Conservation (phyloP, 2,888 invertebrate genomes). For the Alentia gelatinosa region DNA sequence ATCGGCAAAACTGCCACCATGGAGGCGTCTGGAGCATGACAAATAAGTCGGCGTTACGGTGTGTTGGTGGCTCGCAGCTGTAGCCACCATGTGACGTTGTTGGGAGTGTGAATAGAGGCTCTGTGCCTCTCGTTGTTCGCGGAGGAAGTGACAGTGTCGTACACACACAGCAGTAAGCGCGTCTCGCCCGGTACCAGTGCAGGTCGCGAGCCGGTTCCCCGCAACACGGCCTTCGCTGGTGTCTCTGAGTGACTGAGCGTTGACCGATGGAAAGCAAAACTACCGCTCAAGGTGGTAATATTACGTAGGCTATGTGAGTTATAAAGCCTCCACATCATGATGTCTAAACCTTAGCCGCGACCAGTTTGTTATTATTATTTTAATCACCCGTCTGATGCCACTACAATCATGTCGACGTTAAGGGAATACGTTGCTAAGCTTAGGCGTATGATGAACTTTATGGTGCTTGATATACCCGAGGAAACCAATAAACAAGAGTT, state of each 20-base stretch:
- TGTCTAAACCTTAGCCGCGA: no score
- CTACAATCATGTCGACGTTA: slow-evolving; percentile 9
- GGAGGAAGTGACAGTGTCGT: background rate
- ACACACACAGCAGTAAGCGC: background rate
- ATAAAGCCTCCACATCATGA: no score
- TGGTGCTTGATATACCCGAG: slow-evolving; percentile 21
- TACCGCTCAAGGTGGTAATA: no score
- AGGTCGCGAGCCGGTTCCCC: background rate
- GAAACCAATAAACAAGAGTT: slow-evolving; percentile 2
- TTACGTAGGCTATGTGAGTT: no score
- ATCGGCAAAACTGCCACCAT: background rate
- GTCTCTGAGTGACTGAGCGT: no score
- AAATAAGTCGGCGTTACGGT: background rate
- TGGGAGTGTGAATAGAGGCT: background rate
- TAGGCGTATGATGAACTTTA: slow-evolving; percentile 1
- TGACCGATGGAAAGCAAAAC: no score
- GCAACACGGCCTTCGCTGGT: no score
- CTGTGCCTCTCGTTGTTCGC: background rate
- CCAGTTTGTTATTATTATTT: no score
- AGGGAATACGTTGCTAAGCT: slow-evolving; percentile 10
- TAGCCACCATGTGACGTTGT: background rate
- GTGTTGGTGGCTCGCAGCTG: background rate
- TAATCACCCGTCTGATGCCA: no score
- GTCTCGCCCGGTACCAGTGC: background rate
- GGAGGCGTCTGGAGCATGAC: background rate